Evolutionary conservation across 2,888 invertebrate genomes (phyloP).

Genomic region (Callimorpha dominula): DNA sequence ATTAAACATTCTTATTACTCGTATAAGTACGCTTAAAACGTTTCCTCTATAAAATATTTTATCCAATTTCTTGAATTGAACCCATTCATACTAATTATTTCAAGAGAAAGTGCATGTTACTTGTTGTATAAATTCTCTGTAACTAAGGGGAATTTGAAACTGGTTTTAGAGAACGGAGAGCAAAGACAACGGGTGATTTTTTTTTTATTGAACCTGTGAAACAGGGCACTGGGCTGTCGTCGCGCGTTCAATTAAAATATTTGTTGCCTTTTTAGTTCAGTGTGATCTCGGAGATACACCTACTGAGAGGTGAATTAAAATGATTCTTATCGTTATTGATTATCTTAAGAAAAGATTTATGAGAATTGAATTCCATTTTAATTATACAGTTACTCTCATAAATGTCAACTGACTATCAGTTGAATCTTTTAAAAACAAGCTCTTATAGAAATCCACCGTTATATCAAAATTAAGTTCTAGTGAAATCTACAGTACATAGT

Average conservation of each 20-base stretch:
- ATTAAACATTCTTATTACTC: neutral
- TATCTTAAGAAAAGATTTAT: neutral
- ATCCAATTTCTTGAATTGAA: neutral
- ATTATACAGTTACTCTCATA: neutral
- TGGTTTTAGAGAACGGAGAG: constrained; percentile 37
- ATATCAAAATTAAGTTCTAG: no score
- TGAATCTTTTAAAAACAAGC: no score
- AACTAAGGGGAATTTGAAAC: constrained; percentile 36
- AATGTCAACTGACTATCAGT: neutral
- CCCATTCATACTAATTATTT: neutral
- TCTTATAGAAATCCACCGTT: no score
- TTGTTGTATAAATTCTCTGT: constrained; percentile 12
- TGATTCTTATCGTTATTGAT: neutral
- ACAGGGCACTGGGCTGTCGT: neutral
- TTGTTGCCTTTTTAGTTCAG: constrained; percentile 2
- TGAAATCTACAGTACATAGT: neutral
- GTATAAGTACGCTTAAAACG: neutral
- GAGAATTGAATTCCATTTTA: neutral
- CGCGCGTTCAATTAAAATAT: constrained; percentile 9
- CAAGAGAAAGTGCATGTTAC: constrained; percentile 9
- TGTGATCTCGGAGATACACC: neutral
- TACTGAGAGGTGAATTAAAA: neutral
- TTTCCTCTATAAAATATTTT: constrained; percentile 4
- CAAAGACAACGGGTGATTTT: constrained; percentile 15
- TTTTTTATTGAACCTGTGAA: neutral